Evolutionary conservation across 2,797 vertebrate species (phyloP).

Genomic region (Microctenopoma steveboyesi): DNA sequence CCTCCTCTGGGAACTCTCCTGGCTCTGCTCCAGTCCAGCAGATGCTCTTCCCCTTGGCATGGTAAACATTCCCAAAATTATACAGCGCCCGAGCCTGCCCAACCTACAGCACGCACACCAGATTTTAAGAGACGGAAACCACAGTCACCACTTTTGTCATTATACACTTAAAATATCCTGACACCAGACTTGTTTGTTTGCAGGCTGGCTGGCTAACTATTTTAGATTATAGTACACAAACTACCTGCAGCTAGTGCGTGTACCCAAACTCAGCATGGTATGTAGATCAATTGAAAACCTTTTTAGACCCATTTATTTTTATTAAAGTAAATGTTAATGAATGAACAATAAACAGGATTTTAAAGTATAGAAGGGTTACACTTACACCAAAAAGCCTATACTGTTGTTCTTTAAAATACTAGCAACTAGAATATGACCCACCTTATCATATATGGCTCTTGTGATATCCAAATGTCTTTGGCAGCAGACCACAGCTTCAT

Average conservation of each 20-base stretch:
- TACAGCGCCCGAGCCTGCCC: conserved; percentile 97
- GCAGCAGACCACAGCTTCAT: conserved; percentile 94
- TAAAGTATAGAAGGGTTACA: neutral
- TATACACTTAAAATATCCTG: conserved; percentile 79
- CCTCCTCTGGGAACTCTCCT: conserved; percentile 94
- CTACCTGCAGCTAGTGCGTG: conserved; percentile 14
- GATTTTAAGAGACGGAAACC: conserved; percentile 70
- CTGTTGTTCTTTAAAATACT: neutral
- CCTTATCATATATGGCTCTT: conserved; percentile 93
- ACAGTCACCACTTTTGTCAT: conserved; percentile 69
- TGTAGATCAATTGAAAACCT: conserved; percentile 36
- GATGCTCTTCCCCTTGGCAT: conserved; percentile 94
- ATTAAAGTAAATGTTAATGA: conserved; percentile 31
- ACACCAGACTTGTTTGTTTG: conserved; percentile 57
- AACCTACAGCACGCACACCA: conserved; percentile 83
- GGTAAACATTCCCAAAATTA: conserved; percentile 97
- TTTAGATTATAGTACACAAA: conserved; percentile 45
- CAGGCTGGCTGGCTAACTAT: conserved; percentile 58
- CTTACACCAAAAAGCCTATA: neutral
- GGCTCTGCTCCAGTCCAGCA: conserved; percentile 90
- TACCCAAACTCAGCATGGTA: conserved; percentile 35
- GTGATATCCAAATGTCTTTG: conserved; percentile 96
- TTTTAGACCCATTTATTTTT: conserved; percentile 27
- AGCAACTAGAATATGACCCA: conserved; percentile 55
- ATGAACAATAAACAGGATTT: neutral